phyloP scores from a whole-genome alignment of 2,113 vertebrate species.

The Anseranas semipalmata region DNA sequence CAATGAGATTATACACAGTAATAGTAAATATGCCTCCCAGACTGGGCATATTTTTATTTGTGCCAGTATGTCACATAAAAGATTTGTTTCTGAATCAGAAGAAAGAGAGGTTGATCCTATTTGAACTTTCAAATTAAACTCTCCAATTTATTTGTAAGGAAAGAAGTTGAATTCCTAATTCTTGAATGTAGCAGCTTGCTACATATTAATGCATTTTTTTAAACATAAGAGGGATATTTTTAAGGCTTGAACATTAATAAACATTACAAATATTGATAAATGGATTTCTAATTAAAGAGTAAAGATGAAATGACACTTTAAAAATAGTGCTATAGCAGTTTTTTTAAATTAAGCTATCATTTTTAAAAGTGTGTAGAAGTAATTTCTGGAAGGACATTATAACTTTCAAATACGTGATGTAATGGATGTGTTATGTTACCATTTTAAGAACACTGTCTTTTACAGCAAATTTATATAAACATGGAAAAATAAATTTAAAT shows the following conservation, averaged over 20 bases:
- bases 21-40: neutral
- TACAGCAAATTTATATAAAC: neutral
- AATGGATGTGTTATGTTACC: neutral
- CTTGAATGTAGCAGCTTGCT: neutral
- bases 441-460: neutral
- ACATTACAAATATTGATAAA: neutral
- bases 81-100: neutral
- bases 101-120: neutral
- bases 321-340: neutral
- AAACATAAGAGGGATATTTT: neutral
- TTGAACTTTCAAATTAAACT: neutral
- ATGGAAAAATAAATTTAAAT: neutral
- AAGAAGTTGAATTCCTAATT: neutral
- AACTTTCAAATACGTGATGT: neutral
- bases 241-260: neutral
- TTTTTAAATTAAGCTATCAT: neutral
- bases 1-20: neutral
- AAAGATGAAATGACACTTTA: neutral
- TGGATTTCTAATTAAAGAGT: neutral
- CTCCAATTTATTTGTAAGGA: neutral
- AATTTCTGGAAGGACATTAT: neutral
- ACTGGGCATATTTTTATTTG: neutral
- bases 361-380: neutral
- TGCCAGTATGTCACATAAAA: neutral
- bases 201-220: neutral